Evolutionary conservation across 2,888 invertebrate species (phyloP), one percentile per base, ranked within the genome.

Genomic region (Eupithecia dodoneata): DNA sequence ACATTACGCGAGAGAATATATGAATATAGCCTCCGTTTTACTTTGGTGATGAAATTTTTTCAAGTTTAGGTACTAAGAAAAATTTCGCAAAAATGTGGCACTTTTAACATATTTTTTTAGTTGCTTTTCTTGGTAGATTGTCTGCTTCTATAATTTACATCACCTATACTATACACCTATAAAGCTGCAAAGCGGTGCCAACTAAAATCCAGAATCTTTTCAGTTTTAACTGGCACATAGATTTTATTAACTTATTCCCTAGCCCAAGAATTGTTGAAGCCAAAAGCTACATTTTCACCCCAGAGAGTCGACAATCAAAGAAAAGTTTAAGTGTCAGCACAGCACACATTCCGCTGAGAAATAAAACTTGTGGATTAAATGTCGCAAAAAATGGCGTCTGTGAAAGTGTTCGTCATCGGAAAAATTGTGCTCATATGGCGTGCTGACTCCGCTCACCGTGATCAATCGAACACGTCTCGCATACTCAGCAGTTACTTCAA

Each of bases 341-440:
- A 15, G 12, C 12, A 70, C 66, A 66, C 42, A 13, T 41, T 65
- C 65, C 44, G 47, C 69, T 69, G 69, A 69, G 10, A 69, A 78
- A 76, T 77, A 41, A 9, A 49, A 52, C 13, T 45, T 79, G 45
- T 52, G 70, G 75, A 55, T 73, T 55, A 42, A 70, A 30, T 30
- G 30, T 30, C 30, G 30, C 0, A 30, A 30, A 30, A 30, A 30
- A 30, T 30, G 30, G 7, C 74, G 80, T 79, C 83, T 84, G 80
- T 76, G 83, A 89, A 91, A 90, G 85, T 88, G 89, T 88, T 88
- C 84, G 90, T 91, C 91, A 91, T 90, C 87, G 88, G 86, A 89
- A 90, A 90, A 89, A 89, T 87, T 87, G 87, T 69, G 71, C 15
- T 44, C 79, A 72, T 83, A 71, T 83, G 85, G 83, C 70, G 52